These are phyloP conservation scores for Parascotia fuliginaria DNA, from an alignment of 2,888 invertebrate species.

Conservation along the genomic window DNA sequence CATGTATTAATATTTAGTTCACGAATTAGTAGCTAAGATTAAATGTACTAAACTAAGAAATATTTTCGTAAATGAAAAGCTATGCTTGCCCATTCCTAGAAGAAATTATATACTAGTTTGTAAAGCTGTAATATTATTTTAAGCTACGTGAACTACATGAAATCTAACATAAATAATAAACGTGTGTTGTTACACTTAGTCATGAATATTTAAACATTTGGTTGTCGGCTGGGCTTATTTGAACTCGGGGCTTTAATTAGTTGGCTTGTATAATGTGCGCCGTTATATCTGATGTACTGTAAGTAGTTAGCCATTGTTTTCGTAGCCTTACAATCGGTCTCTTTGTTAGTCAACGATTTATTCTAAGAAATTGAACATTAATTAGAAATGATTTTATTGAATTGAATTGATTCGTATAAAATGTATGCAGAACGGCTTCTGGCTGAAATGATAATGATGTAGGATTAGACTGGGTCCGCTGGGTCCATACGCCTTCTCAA, in stretches of 20 bases:
- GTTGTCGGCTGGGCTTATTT: slow-evolving; percentile 12
- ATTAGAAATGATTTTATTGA: not conserved
- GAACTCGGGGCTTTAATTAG: slow-evolving; percentile 27
- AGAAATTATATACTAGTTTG: not conserved
- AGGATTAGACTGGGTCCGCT: too few relatives aligned
- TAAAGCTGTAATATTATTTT: not conserved
- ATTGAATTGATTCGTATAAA: too few relatives aligned
- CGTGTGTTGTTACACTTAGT: slow-evolving; percentile 14
- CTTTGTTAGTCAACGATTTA: not conserved
- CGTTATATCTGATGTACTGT: not conserved
- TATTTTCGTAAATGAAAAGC: too few relatives aligned
- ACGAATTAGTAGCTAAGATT: too few relatives aligned
- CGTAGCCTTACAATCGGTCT: not conserved
- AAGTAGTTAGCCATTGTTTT: not conserved
- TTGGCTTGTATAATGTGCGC: slow-evolving; percentile 15
- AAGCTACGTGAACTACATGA: slow-evolving; percentile 1
- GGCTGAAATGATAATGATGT: too few relatives aligned
- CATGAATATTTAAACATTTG: slow-evolving; percentile 34
- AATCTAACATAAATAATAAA: slow-evolving; percentile 21
- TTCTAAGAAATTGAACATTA: not conserved
- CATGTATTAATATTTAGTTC: too few relatives aligned
- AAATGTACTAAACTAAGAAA: too few relatives aligned
- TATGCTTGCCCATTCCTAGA: too few relatives aligned
- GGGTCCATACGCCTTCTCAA: too few relatives aligned
- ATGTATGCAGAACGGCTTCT: too few relatives aligned